Evolutionary conservation across 1,140 invertebrate species (phyloP), one percentile per base, ranked within the genome.

Genomic region (Lordiphosa mommai): DNA sequence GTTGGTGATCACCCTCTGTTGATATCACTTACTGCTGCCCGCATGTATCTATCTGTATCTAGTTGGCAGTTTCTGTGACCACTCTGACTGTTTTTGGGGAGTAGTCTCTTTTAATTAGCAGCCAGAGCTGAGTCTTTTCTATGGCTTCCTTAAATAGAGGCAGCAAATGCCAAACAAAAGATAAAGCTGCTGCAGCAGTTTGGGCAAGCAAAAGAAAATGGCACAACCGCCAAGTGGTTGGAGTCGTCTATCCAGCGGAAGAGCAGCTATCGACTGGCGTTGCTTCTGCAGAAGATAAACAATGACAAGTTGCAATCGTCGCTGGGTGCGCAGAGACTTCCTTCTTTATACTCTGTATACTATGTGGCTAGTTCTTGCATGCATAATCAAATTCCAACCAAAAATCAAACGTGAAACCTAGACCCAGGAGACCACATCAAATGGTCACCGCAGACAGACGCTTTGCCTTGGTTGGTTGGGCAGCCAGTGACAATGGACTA

Each of bases 291-390:
- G 17, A 30, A 66, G 63, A 67, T 67, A 67, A 67, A 66, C 63
- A 67, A 67, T 67, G 65, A 69, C 65, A 68, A 68, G 64, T 69
- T 69, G 65, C 65, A 68, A 56, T 68, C 63, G 63, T 66, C 52
- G 61, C 61, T 66, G 48, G 43, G 46, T 52, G 43, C 9, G 43
- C 9, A 52, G 17, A 12, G 16, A 2, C 41, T 20, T 13, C 10
- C 20, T 32, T 23, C 10, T 14, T 30, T 27, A 63, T 53, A 40
- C 37, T 47, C 27, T 33, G 27, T 43, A 43, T 34, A 30, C 43
- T 43, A 29, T 41, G 29, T 48, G 47, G 7, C 40, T 10, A 43
- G 40, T 23, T 43, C 40, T 27, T 43, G 40, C 40, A 43, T 66
- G 64, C 65, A 68, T 68, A 68, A 68, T 68, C 33, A 69, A 69